Conservation (phyloP, 2,888 invertebrate species). For the Synergus itoensis region DNA sequence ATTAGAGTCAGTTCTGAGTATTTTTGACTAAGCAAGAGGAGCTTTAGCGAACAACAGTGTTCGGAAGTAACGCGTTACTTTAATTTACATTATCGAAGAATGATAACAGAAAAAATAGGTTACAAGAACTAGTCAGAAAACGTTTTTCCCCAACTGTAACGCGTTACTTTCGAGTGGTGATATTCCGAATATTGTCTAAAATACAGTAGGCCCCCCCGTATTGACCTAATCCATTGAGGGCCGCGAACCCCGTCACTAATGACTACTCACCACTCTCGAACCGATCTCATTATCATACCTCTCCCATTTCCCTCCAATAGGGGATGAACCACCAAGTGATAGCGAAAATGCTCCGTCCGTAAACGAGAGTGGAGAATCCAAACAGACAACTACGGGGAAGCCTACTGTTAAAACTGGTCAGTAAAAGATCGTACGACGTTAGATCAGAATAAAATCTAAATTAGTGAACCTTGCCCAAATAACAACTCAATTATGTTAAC, state of each 20-base stretch:
- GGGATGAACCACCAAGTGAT: slow-evolving; percentile 39
- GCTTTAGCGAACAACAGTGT: background rate
- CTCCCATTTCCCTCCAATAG: slow-evolving; percentile 35
- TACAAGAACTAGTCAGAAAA: background rate
- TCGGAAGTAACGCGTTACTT: background rate
- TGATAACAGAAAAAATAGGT: too few relatives aligned
- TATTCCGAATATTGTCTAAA: background rate
- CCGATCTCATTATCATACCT: slow-evolving; percentile 27
- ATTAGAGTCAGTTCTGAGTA: background rate
- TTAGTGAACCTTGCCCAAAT: slow-evolving; percentile 26
- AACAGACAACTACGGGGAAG: slow-evolving; percentile 38
- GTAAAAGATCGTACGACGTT: slow-evolving; percentile 25
- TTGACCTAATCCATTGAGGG: slow-evolving; percentile 19
- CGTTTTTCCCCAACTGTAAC: background rate
- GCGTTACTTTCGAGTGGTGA: background rate
- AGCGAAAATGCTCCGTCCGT: slow-evolving; percentile 34
- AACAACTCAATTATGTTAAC: slow-evolving; percentile 2
- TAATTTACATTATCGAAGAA: too few relatives aligned
- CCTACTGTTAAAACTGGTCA: slow-evolving; percentile 38
- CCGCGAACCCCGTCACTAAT: slow-evolving; percentile 28
- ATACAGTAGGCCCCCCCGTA: slow-evolving; percentile 41
- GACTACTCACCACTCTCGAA: background rate
- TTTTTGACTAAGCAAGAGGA: background rate
- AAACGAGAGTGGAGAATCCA: slow-evolving; percentile 39
- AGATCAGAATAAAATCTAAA: slow-evolving; percentile 21